These are phyloP conservation scores for Aplidium turbinatum DNA, from an alignment of 23 tunicate genomes.

Conservation along the genomic window DNA sequence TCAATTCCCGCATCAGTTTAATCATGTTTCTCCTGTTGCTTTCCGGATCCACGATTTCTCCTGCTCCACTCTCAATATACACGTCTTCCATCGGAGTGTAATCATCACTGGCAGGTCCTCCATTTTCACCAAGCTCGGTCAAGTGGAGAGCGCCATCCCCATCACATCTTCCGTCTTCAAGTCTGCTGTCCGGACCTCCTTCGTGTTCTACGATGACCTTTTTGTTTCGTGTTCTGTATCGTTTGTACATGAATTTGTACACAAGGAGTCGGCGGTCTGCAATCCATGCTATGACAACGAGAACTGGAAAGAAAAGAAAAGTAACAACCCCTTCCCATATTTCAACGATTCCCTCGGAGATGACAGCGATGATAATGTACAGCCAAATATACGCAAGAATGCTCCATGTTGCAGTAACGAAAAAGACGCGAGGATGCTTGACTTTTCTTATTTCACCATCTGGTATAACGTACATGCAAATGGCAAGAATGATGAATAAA, in stretches of 20 bases:
- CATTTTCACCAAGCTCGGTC: slow-evolving; percentile 57
- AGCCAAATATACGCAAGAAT: slow-evolving; percentile 95
- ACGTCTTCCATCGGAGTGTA: slow-evolving; percentile 14
- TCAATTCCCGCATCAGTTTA: slow-evolving; percentile 71
- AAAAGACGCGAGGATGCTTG: slow-evolving; percentile 98
- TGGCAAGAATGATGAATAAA: slow-evolving; percentile 94
- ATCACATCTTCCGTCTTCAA: too few species aligned
- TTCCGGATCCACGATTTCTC: slow-evolving; percentile 67
- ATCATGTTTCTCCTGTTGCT: slow-evolving; percentile 75
- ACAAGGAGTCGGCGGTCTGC: slow-evolving; percentile 95
- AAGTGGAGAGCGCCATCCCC: slow-evolving; percentile 27
- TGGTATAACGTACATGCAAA: slow-evolving; percentile 99
- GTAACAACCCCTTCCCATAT: slow-evolving; percentile 94
- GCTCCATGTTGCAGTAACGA: slow-evolving; percentile 94
- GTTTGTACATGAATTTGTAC: slow-evolving; percentile 93
- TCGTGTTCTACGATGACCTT: slow-evolving; percentile 77
- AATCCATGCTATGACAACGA: slow-evolving; percentile 94
- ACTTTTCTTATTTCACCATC: slow-evolving; percentile 88
- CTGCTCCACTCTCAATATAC: slow-evolving; percentile 10
- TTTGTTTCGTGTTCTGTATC: slow-evolving; percentile 61
- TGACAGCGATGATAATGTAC: slow-evolving; percentile 81
- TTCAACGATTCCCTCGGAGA: slow-evolving; percentile 74
- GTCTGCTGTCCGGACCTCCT: slow-evolving; percentile 49
- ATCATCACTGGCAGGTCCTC: slow-evolving; percentile 16
- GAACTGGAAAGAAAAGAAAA: slow-evolving; percentile 88